Percentiles rank a stretch among this genome's conserved stretches.
These are phyloP conservation scores for Papilio machaon DNA, from an alignment of 1,140 invertebrate species.

Conservation along the genomic window DNA sequence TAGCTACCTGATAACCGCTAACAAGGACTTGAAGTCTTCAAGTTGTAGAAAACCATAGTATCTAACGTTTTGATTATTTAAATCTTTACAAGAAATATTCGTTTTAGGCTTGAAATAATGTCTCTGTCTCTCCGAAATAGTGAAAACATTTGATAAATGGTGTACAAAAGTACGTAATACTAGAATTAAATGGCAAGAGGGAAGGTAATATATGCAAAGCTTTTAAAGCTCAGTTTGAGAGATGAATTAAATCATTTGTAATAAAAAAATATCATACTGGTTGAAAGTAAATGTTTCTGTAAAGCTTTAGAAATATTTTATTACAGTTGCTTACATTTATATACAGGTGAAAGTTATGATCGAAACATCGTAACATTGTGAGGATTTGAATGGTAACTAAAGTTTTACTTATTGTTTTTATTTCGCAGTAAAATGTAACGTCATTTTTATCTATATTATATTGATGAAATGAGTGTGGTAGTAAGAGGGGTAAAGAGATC, in stretches of 20 bases:
- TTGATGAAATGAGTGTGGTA: not conserved
- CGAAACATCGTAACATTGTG: constrained; percentile 14
- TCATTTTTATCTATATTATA: not conserved
- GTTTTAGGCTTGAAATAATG: too few relatives aligned
- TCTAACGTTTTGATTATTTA: not conserved
- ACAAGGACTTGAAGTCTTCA: constrained; percentile 44
- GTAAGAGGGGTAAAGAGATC: not conserved
- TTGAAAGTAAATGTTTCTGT: not conserved
- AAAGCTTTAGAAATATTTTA: not conserved
- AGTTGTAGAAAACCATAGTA: not conserved
- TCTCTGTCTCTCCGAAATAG: too few relatives aligned
- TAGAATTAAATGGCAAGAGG: too few relatives aligned
- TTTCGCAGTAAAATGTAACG: constrained; percentile 2
- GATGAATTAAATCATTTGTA: too few relatives aligned
- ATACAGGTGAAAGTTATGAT: constrained; percentile 13
- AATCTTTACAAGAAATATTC: too few relatives aligned
- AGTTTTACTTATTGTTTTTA: constrained; percentile 25
- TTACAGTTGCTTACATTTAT: not conserved
- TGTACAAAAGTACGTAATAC: too few relatives aligned
- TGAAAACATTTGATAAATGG: too few relatives aligned
- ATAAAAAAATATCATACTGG: too few relatives aligned
- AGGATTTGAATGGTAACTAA: not conserved
- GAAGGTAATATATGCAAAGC: too few relatives aligned
- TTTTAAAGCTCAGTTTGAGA: too few relatives aligned
- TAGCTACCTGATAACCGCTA: constrained; percentile 51